phyloP scores from a whole-genome alignment of 2,113 vertebrate species.

The Pterophyllum scalare region DNA sequence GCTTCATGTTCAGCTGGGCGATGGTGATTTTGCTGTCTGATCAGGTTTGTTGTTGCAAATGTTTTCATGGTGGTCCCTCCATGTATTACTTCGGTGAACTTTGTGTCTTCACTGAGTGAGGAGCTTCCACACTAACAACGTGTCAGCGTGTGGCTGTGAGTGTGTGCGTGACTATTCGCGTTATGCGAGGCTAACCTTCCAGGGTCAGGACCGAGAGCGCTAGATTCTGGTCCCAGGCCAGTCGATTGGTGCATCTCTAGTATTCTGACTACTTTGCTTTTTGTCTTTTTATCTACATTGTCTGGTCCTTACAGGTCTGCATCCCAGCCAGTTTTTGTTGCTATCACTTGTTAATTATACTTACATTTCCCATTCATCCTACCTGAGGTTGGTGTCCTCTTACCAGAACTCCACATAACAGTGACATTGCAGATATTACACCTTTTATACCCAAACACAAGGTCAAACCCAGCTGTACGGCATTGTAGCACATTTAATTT shows the following conservation, averaged over 20 bases:
- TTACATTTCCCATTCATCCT: background rate
- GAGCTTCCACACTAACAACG: background rate
- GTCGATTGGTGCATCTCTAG: background rate
- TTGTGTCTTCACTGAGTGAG: background rate
- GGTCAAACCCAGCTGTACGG: conserved; percentile 33
- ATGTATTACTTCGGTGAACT: background rate
- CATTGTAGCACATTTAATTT: conserved; percentile 42
- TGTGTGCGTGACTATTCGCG: too few relatives aligned
- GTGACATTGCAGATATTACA: conserved; percentile 29
- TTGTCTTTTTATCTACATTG: background rate
- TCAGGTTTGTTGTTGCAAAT: background rate
- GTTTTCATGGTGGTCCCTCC: background rate
- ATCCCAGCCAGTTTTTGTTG: background rate
- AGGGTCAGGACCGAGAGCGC: background rate
- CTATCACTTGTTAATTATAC: background rate
- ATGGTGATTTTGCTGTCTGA: background rate
- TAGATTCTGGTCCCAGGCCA: background rate
- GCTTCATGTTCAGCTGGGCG: background rate
- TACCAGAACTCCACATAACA: conserved; percentile 5
- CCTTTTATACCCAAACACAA: conserved; percentile 25
- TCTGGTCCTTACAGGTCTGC: background rate
- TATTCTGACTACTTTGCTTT: background rate
- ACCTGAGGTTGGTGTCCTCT: background rate
- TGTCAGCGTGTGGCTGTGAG: background rate
- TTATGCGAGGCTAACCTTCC: background rate